Conservation (phyloP, 2,113 vertebrate genomes). For the Nesoenas mayeri region DNA sequence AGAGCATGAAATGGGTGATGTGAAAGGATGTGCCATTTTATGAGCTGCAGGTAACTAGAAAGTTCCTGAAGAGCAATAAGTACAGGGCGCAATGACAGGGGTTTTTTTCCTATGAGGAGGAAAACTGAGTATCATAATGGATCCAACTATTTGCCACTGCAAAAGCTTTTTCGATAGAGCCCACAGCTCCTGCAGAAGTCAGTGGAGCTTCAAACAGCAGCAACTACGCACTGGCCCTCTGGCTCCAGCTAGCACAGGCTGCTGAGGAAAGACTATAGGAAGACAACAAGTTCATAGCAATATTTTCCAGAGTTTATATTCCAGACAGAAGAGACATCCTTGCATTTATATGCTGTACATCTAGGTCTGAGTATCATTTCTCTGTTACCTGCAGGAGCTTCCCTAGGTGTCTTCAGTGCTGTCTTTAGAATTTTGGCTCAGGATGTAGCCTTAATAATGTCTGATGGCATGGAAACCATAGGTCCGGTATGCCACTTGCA, state of each 20-base stretch:
- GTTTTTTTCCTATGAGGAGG: not conserved
- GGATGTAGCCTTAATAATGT: not conserved
- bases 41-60: not conserved
- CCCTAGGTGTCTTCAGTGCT: not conserved
- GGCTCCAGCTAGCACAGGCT: not conserved
- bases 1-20: not conserved
- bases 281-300: not conserved
- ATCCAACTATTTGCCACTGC: not conserved
- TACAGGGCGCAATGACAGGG: fast-evolving
- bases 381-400: not conserved
- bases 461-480: not conserved
- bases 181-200: not conserved
- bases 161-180: not conserved
- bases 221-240: not conserved
- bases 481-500: fast-evolving
- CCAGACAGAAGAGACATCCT: not conserved
- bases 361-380: not conserved
- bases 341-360: not conserved
- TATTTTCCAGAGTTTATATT: not conserved
- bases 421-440: not conserved
- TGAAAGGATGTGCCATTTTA: not conserved
- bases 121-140: not conserved
- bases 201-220: not conserved
- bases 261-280: not conserved
- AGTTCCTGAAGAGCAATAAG: not conserved